Evolutionary conservation across 2,113 vertebrate genomes (phyloP).

Genomic region (Passer domesticus): DNA sequence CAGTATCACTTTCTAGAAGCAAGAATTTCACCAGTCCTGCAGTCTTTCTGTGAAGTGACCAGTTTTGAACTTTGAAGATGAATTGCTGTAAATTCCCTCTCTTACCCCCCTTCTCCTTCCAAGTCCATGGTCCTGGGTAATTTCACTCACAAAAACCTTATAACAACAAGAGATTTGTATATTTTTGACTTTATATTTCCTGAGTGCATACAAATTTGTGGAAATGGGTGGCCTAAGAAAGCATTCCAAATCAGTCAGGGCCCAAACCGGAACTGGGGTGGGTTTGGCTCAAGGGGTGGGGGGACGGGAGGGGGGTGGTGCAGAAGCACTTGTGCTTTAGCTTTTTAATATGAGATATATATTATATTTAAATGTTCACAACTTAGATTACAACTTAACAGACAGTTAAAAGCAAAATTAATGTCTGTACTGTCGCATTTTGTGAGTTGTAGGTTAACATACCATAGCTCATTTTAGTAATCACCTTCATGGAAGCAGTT

Average conservation of each 20-base stretch:
- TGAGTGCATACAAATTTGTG: constrained; percentile 77
- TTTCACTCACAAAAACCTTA: constrained; percentile 79
- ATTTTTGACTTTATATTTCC: constrained; percentile 86
- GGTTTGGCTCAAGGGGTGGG: constrained; percentile 47
- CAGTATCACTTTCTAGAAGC: constrained; percentile 83
- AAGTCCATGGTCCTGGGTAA: constrained; percentile 81
- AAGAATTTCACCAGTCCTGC: constrained; percentile 78
- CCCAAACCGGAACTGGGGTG: constrained; percentile 70
- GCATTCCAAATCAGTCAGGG: constrained; percentile 80
- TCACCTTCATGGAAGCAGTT: constrained; percentile 72
- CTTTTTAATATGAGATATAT: constrained; percentile 85
- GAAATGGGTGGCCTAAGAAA: constrained; percentile 73
- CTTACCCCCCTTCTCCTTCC: constrained; percentile 72
- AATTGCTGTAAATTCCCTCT: constrained; percentile 80
- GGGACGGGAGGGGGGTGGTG: background rate
- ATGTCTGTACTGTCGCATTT: constrained; percentile 77
- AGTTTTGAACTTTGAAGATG: constrained; percentile 79
- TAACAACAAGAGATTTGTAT: constrained; percentile 82
- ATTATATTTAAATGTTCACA: constrained; percentile 84
- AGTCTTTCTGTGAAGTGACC: constrained; percentile 84
- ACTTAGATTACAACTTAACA: constrained; percentile 81
- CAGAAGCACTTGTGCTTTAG: constrained; percentile 80
- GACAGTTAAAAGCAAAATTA: constrained; percentile 68
- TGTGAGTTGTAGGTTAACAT: constrained; percentile 80
- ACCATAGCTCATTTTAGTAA: constrained; percentile 76